These are phyloP conservation scores for Idris sp. DNA, from an alignment of 1,140 invertebrate species.

Conservation along the genomic window DNA sequence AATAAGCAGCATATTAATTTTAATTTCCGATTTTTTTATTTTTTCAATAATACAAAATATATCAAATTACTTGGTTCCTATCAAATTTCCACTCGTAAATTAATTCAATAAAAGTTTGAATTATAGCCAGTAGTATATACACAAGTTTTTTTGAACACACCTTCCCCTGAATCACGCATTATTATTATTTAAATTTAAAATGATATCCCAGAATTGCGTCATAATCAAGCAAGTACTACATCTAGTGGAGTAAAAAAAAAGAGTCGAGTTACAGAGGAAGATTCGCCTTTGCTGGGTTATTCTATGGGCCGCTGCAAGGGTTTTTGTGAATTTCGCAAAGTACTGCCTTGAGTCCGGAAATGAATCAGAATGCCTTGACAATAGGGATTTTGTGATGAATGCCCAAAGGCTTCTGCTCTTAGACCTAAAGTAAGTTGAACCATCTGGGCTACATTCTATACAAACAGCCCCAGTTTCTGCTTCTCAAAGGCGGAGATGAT, in stretches of 20 bases:
- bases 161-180: too few species aligned
- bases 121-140: too few species aligned
- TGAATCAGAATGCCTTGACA: conserved; percentile 56
- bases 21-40: too few species aligned
- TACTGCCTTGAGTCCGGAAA: conserved; percentile 54
- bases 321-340: conserved; percentile 59
- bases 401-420: conserved; percentile 22
- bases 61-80: too few species aligned
- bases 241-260: too few species aligned
- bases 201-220: conserved; percentile 38
- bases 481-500: conserved; percentile 1
- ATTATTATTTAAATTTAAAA: conserved; percentile 50
- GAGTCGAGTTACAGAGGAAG: conserved; percentile 49
- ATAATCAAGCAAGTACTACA: conserved; percentile 24
- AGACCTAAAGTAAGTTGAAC: conserved; percentile 38
- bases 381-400: conserved; percentile 54
- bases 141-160: too few species aligned
- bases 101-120: too few species aligned
- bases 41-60: too few species aligned
- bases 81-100: too few species aligned
- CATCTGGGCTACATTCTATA: conserved; percentile 42
- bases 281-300: conserved; percentile 33
- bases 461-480: conserved; percentile 26
- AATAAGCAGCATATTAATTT: too few species aligned
- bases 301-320: conserved; percentile 41